phyloP scores from a whole-genome alignment of 2,113 vertebrate species.

The Suncus etruscus region DNA sequence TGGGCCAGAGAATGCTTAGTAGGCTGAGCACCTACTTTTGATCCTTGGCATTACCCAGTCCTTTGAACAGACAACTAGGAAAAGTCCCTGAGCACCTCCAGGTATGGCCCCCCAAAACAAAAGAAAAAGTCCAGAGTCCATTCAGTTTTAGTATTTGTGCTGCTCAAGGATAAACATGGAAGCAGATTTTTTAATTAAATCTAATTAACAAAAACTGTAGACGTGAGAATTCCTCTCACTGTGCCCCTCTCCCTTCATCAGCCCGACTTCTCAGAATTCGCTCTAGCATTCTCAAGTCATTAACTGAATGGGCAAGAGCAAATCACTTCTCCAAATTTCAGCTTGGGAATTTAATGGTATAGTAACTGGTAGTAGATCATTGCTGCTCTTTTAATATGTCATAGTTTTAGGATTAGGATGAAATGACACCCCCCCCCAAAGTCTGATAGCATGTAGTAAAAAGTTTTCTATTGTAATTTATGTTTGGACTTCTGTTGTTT shows the following conservation, averaged over 20 bases:
- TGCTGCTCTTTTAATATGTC: background rate
- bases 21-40: no score
- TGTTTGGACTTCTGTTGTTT: no score
- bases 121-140: no score
- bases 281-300: slow-evolving; percentile 3
- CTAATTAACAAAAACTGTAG: background rate
- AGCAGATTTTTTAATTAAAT: background rate
- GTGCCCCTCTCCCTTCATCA: background rate
- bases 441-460: background rate
- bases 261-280: background rate
- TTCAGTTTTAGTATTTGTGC: background rate
- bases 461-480: background rate
- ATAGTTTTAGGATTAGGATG: background rate
- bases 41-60: no score
- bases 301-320: background rate
- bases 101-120: no score
- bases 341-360: background rate
- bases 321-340: slow-evolving; percentile 5
- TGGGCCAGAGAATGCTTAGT: no score
- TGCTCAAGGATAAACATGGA: background rate
- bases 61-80: no score
- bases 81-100: no score
- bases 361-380: background rate
- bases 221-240: background rate
- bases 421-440: background rate